phyloP scores from a whole-genome alignment of 2,797 vertebrate genomes.

The Anas georgica region DNA sequence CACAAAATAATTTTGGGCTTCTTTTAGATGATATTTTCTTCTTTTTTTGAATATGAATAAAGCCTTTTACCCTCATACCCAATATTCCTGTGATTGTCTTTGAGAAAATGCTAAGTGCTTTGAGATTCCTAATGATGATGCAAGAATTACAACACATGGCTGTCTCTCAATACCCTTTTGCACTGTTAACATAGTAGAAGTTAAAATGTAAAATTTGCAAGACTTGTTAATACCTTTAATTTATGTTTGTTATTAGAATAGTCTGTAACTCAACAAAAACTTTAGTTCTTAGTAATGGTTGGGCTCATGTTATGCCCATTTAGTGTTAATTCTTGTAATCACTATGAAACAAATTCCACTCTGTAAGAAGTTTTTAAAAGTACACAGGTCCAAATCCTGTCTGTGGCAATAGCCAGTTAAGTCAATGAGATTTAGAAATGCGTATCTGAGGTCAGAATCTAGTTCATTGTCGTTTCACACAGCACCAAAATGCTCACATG shows the following conservation, averaged over 20 bases:
- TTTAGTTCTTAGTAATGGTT: not conserved
- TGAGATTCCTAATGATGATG: not conserved
- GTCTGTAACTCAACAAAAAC: not conserved
- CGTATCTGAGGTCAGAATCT: not conserved
- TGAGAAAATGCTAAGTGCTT: not conserved
- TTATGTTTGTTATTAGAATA: not conserved
- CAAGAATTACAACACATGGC: conserved; percentile 25
- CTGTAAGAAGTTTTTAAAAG: not conserved
- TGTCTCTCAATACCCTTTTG: not conserved
- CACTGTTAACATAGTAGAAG: not conserved
- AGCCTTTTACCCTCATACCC: not conserved
- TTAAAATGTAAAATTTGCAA: not conserved
- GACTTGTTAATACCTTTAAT: not conserved
- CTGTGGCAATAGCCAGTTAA: not conserved
- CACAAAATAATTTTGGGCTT: not conserved
- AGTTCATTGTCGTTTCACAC: not conserved
- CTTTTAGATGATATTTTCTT: not conserved
- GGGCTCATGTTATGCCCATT: not conserved
- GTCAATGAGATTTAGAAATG: not conserved
- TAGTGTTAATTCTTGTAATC: not conserved
- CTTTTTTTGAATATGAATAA: not conserved
- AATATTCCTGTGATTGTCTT: not conserved
- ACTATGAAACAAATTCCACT: not conserved
- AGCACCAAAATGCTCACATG: not conserved
- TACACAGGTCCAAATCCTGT: not conserved